Evolutionary conservation across 2,797 vertebrate species (phyloP), one percentile per base, ranked within the genome.

Genomic region (Chiloscyllium punctatum): DNA sequence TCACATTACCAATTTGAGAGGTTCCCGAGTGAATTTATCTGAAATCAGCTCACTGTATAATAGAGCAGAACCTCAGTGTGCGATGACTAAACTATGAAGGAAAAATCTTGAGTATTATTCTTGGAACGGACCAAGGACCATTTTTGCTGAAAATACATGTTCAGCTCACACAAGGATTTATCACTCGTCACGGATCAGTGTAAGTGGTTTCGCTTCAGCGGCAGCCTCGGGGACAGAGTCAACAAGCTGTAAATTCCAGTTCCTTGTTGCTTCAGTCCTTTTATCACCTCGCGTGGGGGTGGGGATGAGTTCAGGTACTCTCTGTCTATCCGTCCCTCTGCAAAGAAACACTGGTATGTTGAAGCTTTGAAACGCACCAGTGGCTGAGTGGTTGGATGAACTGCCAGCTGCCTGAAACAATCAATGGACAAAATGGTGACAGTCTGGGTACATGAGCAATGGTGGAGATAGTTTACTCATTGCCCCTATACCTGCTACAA

Each of bases 161-260:
- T 68, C 66, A 69, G 90, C 62, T 92, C 90, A 42, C 90, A 92
- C n/a, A 37, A 69, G 90, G 90, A 92, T 69, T 69, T 68, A 92
- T 69, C 90, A 69, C 90, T 21, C 18, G 62, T 42, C 62, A 42
- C 25, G 66, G 62, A 25, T 42, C 90, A 92, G 37, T 69, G 90
- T n/a, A 42, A 13, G 11, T 42, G n/a, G 90, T 69, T 69, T 25
- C 11, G 66, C 90, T 92, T 69, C n/a, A 92, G 13, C 13, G n/a
- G 0, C 68, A 69, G n/a, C 42, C n/a, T 66, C 42, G 62, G 66
- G 90, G 90, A 69, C 90, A 84, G 37, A 92, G 62, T 69, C 66
- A 92, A 90, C 88, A 66, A 91, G 57, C 88, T 66, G 62, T 66
- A 66, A 66, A 92, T 69, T 92, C 90, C 90, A 92, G 62, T 25